phyloP scores from a whole-genome alignment of 2,797 vertebrate genomes.

The Pangasius sanitwongsei region DNA sequence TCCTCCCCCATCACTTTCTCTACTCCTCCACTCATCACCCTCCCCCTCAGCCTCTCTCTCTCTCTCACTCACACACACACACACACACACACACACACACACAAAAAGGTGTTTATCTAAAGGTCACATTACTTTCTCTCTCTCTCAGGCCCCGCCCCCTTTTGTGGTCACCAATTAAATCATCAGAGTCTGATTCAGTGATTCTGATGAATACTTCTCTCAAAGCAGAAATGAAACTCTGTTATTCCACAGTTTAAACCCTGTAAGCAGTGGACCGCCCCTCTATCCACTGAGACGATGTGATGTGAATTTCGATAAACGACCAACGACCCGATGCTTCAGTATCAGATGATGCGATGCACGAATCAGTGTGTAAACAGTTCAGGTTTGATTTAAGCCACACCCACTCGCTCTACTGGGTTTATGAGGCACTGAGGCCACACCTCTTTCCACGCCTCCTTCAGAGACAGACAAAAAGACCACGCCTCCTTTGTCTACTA shows the following conservation, averaged over 20 bases:
- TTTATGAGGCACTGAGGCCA: not conserved
- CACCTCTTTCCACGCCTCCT: not conserved
- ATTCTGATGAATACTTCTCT: no score
- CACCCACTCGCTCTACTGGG: not conserved
- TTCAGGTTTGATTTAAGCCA: not conserved
- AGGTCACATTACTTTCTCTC: not conserved
- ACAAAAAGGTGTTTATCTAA: not conserved
- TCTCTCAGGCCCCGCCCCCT: not conserved
- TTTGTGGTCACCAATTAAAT: not conserved
- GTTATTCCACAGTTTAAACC: not conserved
- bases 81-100: not conserved
- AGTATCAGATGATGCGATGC: not conserved
- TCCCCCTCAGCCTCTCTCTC: conserved; percentile 36
- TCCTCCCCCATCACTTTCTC: conserved; percentile 23
- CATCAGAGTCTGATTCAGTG: no score
- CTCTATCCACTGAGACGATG: not conserved
- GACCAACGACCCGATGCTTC: not conserved
- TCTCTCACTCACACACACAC: not conserved
- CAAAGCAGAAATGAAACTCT: not conserved
- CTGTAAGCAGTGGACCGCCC: not conserved
- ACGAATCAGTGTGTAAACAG: not conserved
- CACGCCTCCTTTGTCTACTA: not conserved
- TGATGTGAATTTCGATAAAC: not conserved
- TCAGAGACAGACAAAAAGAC: not conserved
- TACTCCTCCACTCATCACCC: conserved; percentile 23